Percentiles rank a stretch among this genome's conserved stretches.
Evolutionary conservation across 64 coral and sea anemone species (phyloP).

Genomic region (Hydrozoanthus tunicans): DNA sequence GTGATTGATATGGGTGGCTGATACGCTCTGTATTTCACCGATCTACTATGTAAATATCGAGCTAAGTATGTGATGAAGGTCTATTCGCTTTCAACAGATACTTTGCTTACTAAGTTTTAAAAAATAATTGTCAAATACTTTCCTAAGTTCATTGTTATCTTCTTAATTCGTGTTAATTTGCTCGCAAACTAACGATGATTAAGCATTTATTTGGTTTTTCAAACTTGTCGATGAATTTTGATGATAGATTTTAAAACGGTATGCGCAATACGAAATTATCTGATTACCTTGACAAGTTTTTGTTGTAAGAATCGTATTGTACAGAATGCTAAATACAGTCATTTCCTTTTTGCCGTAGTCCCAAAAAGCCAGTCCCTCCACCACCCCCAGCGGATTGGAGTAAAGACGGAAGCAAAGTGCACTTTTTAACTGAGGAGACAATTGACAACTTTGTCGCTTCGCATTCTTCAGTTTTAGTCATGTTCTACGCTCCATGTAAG

Average conservation of each 20-base stretch:
- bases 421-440: conserved; percentile 78
- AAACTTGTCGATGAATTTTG: no score
- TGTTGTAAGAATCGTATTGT: neutral
- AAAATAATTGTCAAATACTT: no score
- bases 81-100: no score
- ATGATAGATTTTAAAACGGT: neutral
- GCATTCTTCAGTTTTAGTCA: conserved; percentile 80
- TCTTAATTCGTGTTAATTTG: no score
- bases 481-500: conserved; percentile 95
- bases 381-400: conserved; percentile 94
- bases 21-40: no score
- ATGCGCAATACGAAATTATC: neutral
- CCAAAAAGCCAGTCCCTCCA: conserved; percentile 69
- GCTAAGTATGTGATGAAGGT: no score
- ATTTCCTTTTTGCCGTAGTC: conserved; percentile 38
- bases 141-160: no score
- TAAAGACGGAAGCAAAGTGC: conserved; percentile 84
- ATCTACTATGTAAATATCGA: no score
- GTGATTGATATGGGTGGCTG: no score
- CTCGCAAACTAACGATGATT: no score
- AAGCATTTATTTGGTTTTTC: no score
- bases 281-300: neutral
- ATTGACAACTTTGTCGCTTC: conserved; percentile 66
- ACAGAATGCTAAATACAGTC: neutral
- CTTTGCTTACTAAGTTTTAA: no score